These are phyloP conservation scores for Tortricodes alternella DNA, from an alignment of 2,888 invertebrate species.

Conservation along the genomic window DNA sequence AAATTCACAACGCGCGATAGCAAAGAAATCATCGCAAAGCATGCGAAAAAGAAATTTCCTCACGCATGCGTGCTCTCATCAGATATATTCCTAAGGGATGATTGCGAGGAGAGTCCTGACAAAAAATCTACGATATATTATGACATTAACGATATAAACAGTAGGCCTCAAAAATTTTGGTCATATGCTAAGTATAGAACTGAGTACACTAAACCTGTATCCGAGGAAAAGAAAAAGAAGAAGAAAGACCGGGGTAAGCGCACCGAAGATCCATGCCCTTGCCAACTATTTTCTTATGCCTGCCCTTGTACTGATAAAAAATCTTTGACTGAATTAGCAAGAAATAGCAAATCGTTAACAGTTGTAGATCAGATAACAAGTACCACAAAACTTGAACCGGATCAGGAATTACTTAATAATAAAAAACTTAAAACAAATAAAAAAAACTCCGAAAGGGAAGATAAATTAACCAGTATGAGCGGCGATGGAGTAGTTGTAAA, in stretches of 20 bases:
- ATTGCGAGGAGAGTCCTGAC: conserved; percentile 37
- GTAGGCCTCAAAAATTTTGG: conserved; percentile 59
- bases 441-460: conserved; percentile 41
- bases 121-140: conserved; percentile 36
- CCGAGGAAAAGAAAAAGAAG: conserved; percentile 52
- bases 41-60: conserved; percentile 43
- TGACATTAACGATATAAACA: conserved; percentile 40
- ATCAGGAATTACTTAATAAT: conserved; percentile 7
- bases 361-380: conserved; percentile 50
- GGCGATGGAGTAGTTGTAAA: conserved; percentile 32
- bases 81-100: conserved; percentile 59
- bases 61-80: conserved; percentile 50
- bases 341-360: conserved; percentile 46
- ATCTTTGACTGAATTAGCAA: conserved; percentile 50
- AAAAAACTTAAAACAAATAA: conserved; percentile 34
- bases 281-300: conserved; percentile 66
- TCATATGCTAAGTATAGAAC: conserved; percentile 63
- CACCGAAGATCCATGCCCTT: conserved; percentile 62
- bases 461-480: conserved; percentile 51
- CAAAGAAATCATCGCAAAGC: conserved; percentile 45
- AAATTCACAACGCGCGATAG: conserved; percentile 47
- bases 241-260: conserved; percentile 54
- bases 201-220: conserved; percentile 53
- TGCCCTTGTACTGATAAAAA: conserved; percentile 61
- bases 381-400: conserved; percentile 37